These are phyloP conservation scores for Tringa solitaria DNA, from an alignment of 2,113 vertebrate genomes.

Conservation along the genomic window DNA sequence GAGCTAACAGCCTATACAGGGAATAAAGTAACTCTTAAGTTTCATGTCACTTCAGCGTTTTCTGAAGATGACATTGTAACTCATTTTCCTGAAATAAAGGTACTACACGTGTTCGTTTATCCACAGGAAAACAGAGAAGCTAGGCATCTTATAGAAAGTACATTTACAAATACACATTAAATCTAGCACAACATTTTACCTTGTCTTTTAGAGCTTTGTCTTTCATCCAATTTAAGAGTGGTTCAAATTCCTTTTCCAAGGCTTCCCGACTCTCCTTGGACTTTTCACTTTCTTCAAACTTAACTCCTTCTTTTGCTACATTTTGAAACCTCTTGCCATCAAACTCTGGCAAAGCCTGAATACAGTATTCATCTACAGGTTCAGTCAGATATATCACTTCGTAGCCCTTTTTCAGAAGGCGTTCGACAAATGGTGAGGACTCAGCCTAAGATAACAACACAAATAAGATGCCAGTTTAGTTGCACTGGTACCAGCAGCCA, in stretches of 20 bases:
- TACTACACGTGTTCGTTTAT: background rate
- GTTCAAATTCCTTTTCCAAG: slow-evolving; percentile 92
- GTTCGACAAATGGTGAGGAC: slow-evolving; percentile 95
- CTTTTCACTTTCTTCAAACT: slow-evolving; percentile 95
- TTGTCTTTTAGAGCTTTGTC: slow-evolving; percentile 94
- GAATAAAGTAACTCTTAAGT: background rate
- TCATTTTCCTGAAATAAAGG: background rate
- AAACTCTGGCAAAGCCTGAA: slow-evolving; percentile 96
- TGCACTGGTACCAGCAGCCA: background rate
- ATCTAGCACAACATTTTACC: slow-evolving; percentile 59
- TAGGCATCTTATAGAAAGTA: background rate
- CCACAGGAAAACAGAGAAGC: background rate
- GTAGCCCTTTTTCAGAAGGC: slow-evolving; percentile 95
- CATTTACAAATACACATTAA: background rate
- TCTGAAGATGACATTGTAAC: background rate
- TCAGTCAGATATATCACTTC: slow-evolving; percentile 97
- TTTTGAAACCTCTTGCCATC: slow-evolving; percentile 99
- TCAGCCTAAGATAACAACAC: slow-evolving; percentile 79
- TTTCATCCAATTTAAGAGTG: slow-evolving; percentile 96
- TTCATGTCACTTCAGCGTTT: background rate
- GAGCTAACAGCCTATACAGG: background rate
- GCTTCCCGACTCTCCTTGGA: slow-evolving; percentile 90
- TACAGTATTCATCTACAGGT: slow-evolving; percentile 97
- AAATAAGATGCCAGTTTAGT: background rate
- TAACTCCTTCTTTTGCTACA: slow-evolving; percentile 96